These are phyloP conservation scores for Sinocyclocheilus maitianheensis DNA, from an alignment of 2,113 vertebrate genomes.

Conservation along the genomic window DNA sequence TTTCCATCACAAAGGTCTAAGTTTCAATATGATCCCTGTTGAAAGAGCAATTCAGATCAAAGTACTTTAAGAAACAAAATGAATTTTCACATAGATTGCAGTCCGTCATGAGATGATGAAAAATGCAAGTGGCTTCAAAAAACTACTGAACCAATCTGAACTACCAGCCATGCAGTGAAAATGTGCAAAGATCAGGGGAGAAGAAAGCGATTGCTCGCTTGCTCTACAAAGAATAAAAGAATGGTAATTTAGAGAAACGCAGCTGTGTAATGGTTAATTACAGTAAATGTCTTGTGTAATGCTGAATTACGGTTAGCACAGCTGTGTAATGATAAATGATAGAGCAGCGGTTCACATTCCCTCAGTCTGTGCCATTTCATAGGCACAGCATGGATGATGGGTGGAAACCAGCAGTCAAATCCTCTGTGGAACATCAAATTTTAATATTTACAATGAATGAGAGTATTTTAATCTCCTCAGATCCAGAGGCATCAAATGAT, in stretches of 20 bases:
- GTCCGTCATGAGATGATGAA: constrained; percentile 26
- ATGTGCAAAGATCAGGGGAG: not conserved
- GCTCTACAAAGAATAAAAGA: not conserved
- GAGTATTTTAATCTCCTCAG: constrained; percentile 31
- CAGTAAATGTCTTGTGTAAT: constrained; percentile 29
- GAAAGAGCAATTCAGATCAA: constrained; percentile 9
- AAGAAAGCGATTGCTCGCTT: not conserved
- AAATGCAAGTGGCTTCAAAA: constrained; percentile 27
- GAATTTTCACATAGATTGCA: constrained; percentile 34
- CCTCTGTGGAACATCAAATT: constrained; percentile 29
- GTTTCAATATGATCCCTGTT: constrained; percentile 33
- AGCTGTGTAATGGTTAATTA: constrained; percentile 25
- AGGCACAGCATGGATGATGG: constrained; percentile 31
- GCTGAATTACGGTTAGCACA: constrained; percentile 14
- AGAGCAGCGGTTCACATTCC: constrained; percentile 7
- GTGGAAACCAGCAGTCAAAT: constrained; percentile 20
- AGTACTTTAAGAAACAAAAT: constrained; percentile 37
- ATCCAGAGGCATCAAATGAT: constrained; percentile 27
- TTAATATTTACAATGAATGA: constrained; percentile 36
- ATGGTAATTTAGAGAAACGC: constrained; percentile 21
- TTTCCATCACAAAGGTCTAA: constrained; percentile 27
- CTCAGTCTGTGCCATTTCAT: constrained; percentile 6
- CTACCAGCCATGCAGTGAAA: constrained; percentile 1
- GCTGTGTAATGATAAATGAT: constrained; percentile 21
- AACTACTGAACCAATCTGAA: not conserved